Evolutionary conservation across 2,888 invertebrate species (phyloP).

Genomic region (Drosophila lutescens): DNA sequence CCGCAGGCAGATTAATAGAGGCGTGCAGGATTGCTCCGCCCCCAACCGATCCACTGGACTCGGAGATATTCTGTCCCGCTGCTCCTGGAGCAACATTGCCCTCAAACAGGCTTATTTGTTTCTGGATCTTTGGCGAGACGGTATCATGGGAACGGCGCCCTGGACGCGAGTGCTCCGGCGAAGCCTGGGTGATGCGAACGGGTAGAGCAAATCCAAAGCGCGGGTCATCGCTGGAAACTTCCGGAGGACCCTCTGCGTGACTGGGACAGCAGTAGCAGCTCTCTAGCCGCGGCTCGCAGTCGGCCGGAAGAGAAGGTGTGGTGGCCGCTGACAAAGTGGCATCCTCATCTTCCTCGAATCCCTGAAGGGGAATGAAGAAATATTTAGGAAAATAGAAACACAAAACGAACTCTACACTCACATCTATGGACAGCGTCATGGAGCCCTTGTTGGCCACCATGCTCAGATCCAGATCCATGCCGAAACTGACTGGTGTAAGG

Average conservation of each 20-base stretch:
- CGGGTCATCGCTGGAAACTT: constrained; percentile 65
- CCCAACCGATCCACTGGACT: constrained; percentile 15
- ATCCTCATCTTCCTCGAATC: constrained; percentile 86
- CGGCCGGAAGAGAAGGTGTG: constrained; percentile 79
- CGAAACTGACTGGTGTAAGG: constrained; percentile 88
- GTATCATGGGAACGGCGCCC: constrained; percentile 79
- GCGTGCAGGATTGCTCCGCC: constrained; percentile 64
- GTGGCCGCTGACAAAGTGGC: constrained; percentile 86
- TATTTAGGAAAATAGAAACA: too few species aligned
- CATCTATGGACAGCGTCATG: constrained; percentile 83
- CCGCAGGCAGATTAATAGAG: constrained; percentile 77
- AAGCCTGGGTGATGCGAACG: constrained; percentile 62
- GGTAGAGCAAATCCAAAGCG: constrained; percentile 58
- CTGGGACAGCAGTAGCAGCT: constrained; percentile 76
- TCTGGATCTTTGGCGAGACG: constrained; percentile 81
- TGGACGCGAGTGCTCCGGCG: constrained; percentile 65
- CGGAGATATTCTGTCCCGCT: constrained; percentile 6
- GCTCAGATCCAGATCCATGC: constrained; percentile 86
- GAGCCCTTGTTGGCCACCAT: constrained; percentile 89
- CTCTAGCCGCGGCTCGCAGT: constrained; percentile 67
- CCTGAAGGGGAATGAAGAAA: constrained; percentile 45
- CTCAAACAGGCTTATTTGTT: constrained; percentile 83
- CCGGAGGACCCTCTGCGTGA: constrained; percentile 74
- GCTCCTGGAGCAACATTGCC: constrained; percentile 32
- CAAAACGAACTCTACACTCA: constrained; percentile 48